Base-by-base conservation (phyloP, 2,797 vertebrate genomes). In the Amphiprion clarkii region DNA sequence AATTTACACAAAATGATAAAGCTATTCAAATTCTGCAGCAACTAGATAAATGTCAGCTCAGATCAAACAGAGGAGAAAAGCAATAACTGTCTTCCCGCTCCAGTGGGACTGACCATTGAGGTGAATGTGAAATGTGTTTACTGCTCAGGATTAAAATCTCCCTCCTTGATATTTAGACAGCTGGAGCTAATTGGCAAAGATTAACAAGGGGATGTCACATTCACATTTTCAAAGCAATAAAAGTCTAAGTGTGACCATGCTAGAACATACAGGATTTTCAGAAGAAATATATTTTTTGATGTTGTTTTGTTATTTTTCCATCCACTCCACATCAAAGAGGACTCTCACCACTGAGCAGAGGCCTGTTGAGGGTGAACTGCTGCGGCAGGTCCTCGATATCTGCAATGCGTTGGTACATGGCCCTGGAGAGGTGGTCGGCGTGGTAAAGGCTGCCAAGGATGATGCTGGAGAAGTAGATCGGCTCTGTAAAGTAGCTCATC, bases 391-490 rank as follows among this genome's bases (percentile, higher is more conserved):
- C 96, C 91, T 97, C 96, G 54, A 99, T 98, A 78, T 96, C 96
- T 56, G 96, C 93, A 90, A 99, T 97, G 79, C 98, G 95, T 94
- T 99, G 98, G 95, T 99, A 99, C 93, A 98, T 97, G 90, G 98
- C 98, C 78, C 98, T 94, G 87, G 97, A 98, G 69, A 99, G 96
- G 93, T 99, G 98, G 93, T 99, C 98, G 11, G 96, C 97, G 23
- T 99, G 98, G 94, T 99, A 99, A 54, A 99, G 95, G 90, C 97
- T 98, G 85, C 98, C 98, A 83, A 99, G 92, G 94, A 99, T 98
- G 94, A 99, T 97, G 95, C 98, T 99, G 79, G 97, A 98, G 94
- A 98, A 96, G 95, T 98, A 99, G 90, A 99, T 94, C 19, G 98
- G 98, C 91, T 98, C 97, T 53, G 97, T 94, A 83, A 99, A 97